These are phyloP conservation scores for Ceratosolen fusciceps DNA, from an alignment of 1,140 invertebrate species.

Conservation along the genomic window DNA sequence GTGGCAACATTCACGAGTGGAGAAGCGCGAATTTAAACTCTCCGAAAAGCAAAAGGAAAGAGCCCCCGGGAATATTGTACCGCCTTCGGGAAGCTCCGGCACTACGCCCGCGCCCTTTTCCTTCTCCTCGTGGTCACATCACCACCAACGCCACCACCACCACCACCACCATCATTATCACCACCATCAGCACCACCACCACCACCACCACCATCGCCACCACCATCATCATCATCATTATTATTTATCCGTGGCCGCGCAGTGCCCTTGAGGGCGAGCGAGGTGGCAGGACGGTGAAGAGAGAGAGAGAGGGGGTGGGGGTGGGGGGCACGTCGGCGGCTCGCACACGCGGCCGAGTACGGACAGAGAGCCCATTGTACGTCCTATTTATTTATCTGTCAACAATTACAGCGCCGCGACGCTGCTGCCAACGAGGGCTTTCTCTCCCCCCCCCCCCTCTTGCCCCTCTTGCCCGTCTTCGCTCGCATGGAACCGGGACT, in stretches of 20 bases:
- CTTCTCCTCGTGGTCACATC: neutral
- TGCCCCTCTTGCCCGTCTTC: too few relatives aligned
- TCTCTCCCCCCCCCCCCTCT: neutral
- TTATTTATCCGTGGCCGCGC: neutral
- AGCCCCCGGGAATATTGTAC: neutral
- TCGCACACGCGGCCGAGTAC: conserved; percentile 58
- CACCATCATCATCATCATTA: neutral
- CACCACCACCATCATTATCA: neutral
- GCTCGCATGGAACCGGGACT: too few relatives aligned
- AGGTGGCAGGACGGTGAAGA: too few relatives aligned
- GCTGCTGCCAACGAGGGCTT: neutral
- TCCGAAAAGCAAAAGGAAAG: neutral
- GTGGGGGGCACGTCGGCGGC: too few relatives aligned
- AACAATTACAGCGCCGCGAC: conserved; percentile 62
- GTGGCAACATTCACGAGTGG: neutral
- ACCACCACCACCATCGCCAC: neutral
- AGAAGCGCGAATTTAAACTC: neutral
- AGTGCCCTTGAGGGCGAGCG: conserved; percentile 12
- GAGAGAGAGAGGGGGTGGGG: too few relatives aligned
- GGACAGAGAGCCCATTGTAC: conserved; percentile 65
- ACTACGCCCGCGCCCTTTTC: neutral
- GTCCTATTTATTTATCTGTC: conserved; percentile 69
- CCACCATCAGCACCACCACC: neutral
- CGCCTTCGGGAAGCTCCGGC: neutral
- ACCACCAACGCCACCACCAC: neutral